These are phyloP conservation scores for Lycaon pictus DNA, from an alignment of 2,113 vertebrate species.

Conservation along the genomic window DNA sequence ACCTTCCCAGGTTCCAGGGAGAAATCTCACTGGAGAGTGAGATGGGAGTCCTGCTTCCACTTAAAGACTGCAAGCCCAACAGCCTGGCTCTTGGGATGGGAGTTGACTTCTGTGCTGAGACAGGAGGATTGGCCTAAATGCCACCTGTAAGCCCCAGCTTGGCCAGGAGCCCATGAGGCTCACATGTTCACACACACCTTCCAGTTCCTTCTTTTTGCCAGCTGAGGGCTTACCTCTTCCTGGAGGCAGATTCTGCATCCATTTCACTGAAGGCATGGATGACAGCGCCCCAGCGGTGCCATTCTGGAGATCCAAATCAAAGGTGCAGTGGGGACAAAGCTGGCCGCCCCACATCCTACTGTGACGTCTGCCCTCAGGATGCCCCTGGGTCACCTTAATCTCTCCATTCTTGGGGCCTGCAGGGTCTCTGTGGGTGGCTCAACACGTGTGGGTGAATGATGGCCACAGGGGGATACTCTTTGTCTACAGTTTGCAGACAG, in stretches of 20 bases:
- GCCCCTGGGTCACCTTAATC: no score
- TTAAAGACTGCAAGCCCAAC: rapidly evolving
- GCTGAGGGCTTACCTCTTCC: background rate
- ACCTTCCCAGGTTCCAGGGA: background rate
- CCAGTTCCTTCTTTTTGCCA: background rate
- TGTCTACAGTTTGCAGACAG: background rate
- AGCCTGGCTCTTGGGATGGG: background rate
- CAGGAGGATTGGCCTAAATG: background rate
- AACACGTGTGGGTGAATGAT: background rate
- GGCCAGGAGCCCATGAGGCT: background rate
- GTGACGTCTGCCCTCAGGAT: no score
- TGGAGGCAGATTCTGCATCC: background rate
- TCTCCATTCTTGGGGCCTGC: background rate
- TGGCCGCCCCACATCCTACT: no score
- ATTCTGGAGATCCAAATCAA: rapidly evolving
- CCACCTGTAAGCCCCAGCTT: background rate
- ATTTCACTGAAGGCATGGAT: background rate
- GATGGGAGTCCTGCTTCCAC: background rate
- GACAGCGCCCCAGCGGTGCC: rapidly evolving
- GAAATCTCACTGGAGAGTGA: background rate
- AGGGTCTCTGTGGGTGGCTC: background rate
- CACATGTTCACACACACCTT: background rate
- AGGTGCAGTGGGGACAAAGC: rapidly evolving
- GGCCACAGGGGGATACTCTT: rapidly evolving
- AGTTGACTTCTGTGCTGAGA: background rate